Conservation (phyloP, 1,140 invertebrate species). For the Nylanderia fulva region DNA sequence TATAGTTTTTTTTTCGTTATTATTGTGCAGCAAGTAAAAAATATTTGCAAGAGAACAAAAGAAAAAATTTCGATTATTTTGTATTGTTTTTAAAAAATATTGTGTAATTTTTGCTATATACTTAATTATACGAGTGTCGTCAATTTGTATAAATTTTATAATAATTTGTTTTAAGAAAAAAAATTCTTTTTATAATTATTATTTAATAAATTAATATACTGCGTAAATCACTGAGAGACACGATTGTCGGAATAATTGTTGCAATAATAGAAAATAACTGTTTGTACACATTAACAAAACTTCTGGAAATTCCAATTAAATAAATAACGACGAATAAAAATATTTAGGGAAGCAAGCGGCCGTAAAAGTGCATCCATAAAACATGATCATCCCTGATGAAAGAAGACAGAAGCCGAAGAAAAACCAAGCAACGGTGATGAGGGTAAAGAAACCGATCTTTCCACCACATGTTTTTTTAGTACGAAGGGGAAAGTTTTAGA, state of each 20-base stretch:
- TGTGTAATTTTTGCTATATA: neutral
- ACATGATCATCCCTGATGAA: constrained; percentile 54
- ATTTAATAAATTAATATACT: neutral
- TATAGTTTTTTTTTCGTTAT: neutral
- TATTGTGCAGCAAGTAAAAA: neutral
- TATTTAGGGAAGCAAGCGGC: constrained; percentile 60
- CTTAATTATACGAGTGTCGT: neutral
- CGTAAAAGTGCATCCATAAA: constrained; percentile 72
- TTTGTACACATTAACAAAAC: neutral
- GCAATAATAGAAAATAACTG: constrained; percentile 4
- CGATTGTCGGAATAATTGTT: neutral
- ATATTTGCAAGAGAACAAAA: neutral
- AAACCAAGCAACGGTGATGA: constrained; percentile 37
- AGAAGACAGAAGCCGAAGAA: constrained; percentile 50
- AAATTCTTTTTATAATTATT: too few relatives aligned
- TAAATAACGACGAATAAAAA: constrained; percentile 58
- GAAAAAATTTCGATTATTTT: neutral
- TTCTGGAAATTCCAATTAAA: constrained; percentile 27
- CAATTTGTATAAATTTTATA: too few relatives aligned
- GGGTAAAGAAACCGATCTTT: constrained; percentile 67
- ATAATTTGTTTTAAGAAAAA: neutral
- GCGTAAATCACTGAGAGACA: neutral
- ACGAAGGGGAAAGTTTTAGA: constrained; percentile 63
- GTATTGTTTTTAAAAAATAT: neutral
- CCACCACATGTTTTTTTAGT: constrained; percentile 59